Evolutionary conservation across 1,140 invertebrate genomes (phyloP).

Genomic region (Apocrypta bakeri): DNA sequence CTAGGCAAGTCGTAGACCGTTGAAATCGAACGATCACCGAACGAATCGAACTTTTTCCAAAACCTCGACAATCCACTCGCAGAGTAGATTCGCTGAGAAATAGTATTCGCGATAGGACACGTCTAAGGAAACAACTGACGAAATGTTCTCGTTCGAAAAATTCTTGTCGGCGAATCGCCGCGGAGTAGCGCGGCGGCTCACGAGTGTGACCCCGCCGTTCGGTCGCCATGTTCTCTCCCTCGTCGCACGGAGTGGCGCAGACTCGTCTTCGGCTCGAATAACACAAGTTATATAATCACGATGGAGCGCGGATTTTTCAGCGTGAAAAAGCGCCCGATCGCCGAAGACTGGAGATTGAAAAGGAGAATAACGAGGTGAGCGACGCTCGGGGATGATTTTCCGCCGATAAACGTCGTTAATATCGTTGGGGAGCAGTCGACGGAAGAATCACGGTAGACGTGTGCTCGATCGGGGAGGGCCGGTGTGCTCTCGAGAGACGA

Average conservation of each 20-base stretch:
- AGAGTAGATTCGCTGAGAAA: background rate
- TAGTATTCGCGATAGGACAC: background rate
- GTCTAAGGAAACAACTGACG: background rate
- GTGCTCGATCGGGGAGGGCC: background rate
- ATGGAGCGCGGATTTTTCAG: background rate
- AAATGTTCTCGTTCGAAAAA: background rate
- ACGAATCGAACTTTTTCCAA: background rate
- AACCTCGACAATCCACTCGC: background rate
- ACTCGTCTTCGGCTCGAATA: constrained; percentile 51
- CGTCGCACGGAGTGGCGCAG: constrained; percentile 16
- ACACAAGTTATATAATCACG: constrained; percentile 67
- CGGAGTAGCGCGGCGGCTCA: background rate
- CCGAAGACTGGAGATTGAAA: too few species aligned
- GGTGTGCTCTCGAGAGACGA: background rate
- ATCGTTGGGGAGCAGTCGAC: background rate
- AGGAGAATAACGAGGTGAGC: too few species aligned
- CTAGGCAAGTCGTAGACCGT: background rate
- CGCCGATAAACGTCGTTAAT: background rate
- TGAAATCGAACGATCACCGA: too few species aligned
- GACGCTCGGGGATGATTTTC: background rate
- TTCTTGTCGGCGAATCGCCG: background rate
- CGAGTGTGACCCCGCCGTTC: constrained; percentile 40
- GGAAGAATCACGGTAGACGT: background rate
- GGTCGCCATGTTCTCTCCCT: constrained; percentile 65
- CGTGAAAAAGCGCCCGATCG: background rate